These are phyloP conservation scores for Adelphocoris suturalis DNA, from an alignment of 2,888 invertebrate species.

Conservation along the genomic window DNA sequence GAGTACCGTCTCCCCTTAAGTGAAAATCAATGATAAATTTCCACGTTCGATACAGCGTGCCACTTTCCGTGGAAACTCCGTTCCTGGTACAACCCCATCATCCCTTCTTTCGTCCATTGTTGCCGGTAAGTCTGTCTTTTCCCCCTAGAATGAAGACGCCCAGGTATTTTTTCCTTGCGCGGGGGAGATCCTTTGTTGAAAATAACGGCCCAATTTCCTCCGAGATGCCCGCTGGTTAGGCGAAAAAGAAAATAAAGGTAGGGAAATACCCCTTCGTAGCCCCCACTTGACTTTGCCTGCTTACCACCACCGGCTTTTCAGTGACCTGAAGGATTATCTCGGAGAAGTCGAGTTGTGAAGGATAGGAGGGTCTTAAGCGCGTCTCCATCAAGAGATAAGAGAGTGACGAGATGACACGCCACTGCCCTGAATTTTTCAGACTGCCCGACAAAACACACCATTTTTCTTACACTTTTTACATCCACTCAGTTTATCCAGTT, in stretches of 20 bases:
- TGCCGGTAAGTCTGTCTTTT: background rate
- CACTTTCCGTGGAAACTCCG: background rate
- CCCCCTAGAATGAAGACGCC: background rate
- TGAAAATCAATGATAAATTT: background rate
- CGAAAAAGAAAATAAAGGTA: background rate
- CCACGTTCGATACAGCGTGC: background rate
- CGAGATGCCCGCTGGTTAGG: background rate
- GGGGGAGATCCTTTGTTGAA: background rate
- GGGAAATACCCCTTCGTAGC: background rate
- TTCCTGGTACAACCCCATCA: background rate
- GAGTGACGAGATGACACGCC: background rate
- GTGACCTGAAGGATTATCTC: conserved; percentile 19
- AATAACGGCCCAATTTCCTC: conserved; percentile 25
- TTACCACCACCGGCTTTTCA: background rate
- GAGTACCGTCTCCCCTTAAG: too few species aligned
- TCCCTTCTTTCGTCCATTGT: background rate
- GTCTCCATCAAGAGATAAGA: background rate
- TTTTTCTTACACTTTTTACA: background rate
- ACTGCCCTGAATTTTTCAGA: background rate
- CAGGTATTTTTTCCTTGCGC: background rate
- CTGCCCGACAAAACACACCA: background rate
- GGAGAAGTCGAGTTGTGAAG: background rate
- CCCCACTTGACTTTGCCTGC: background rate
- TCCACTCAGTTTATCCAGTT: too few species aligned
- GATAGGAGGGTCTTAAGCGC: background rate